phyloP scores from a whole-genome alignment of 2,113 vertebrate species.

The Lethenteron camtschaticum region DNA sequence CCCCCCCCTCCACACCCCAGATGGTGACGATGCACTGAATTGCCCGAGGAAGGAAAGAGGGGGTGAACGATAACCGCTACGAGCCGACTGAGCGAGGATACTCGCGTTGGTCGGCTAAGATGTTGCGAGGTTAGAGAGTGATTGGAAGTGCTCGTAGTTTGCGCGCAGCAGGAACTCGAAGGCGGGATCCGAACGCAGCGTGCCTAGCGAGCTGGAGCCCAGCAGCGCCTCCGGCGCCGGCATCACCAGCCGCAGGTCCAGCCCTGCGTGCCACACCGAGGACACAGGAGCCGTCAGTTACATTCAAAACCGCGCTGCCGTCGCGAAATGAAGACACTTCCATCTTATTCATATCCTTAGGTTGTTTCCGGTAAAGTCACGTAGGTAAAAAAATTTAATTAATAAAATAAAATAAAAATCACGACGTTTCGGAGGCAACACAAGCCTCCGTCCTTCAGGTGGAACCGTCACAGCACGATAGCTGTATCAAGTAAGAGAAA shows the following conservation, averaged over 20 bases:
- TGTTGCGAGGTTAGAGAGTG: slow-evolving; percentile 11
- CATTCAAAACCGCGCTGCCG: no score
- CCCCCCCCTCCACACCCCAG: background rate
- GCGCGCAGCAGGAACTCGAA: slow-evolving; percentile 76
- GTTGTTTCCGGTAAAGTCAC: background rate
- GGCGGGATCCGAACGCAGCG: slow-evolving; percentile 33
- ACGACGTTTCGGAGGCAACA: no score
- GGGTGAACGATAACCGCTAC: background rate
- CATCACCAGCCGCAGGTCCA: slow-evolving; percentile 13
- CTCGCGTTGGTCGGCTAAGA: slow-evolving; percentile 39
- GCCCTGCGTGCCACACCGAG: no score
- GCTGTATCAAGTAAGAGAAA: no score
- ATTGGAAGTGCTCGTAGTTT: slow-evolving; percentile 54
- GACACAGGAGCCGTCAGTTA: no score
- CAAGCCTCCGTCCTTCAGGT: no score
- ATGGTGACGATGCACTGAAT: background rate
- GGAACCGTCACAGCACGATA: no score
- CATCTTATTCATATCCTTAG: no score
- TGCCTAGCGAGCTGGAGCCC: slow-evolving; percentile 37
- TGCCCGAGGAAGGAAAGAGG: background rate
- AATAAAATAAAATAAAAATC: background rate
- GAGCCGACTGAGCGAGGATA: background rate
- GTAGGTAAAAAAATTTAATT: background rate
- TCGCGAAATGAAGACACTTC: no score
- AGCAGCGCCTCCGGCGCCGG: slow-evolving; percentile 56